Evolutionary conservation across 2,888 invertebrate genomes (phyloP).

Genomic region (Plemyria rubiginata): DNA sequence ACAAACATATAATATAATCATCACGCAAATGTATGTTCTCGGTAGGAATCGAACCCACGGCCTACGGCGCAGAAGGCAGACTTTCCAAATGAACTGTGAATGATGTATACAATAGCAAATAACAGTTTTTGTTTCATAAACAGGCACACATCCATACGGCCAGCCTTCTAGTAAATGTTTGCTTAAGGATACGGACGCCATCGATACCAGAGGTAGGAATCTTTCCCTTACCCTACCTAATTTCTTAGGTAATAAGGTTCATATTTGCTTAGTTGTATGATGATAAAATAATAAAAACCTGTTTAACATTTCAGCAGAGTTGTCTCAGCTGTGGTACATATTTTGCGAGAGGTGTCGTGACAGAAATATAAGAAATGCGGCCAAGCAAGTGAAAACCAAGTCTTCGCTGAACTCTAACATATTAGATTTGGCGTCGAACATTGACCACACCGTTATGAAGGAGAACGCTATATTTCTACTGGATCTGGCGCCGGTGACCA

Average conservation of each 20-base stretch:
- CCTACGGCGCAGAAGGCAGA: too few species aligned
- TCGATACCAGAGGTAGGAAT: too few species aligned
- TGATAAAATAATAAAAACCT: too few species aligned
- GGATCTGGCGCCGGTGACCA: conserved; percentile 92
- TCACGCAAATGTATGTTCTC: too few species aligned
- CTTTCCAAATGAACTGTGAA: too few species aligned
- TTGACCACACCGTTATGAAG: conserved; percentile 90
- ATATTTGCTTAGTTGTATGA: too few species aligned
- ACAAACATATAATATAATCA: too few species aligned
- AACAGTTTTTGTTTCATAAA: not conserved
- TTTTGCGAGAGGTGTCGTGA: conserved; percentile 96
- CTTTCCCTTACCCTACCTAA: too few species aligned
- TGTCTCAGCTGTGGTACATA: conserved; percentile 92
- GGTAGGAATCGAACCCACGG: too few species aligned
- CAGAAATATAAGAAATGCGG: conserved; percentile 83
- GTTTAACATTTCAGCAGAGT: not conserved
- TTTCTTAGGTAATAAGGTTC: too few species aligned
- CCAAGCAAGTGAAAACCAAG: conserved; percentile 59
- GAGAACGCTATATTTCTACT: conserved; percentile 97
- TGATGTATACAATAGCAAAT: too few species aligned
- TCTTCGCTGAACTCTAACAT: conserved; percentile 55
- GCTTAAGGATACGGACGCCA: too few species aligned
- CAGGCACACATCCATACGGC: conserved; percentile 3
- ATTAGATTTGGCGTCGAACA: conserved; percentile 42
- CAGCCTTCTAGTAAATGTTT: not conserved